Percentiles rank a stretch among this genome's conserved stretches.
These are phyloP conservation scores for Meriones unguiculatus DNA, from an alignment of 2,113 vertebrate species.

Conservation along the genomic window DNA sequence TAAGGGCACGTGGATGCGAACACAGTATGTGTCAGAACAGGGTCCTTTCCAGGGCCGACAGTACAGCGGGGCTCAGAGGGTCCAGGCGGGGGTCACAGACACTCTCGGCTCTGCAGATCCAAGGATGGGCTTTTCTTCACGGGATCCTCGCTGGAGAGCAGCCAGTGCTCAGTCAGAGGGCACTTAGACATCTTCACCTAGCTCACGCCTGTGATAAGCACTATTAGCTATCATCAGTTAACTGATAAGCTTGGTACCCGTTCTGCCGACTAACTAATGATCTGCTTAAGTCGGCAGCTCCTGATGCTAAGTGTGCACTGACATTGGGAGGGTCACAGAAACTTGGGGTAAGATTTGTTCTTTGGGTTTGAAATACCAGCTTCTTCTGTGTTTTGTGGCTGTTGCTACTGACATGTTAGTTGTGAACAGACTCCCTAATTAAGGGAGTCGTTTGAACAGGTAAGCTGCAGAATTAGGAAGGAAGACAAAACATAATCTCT, in stretches of 20 bases:
- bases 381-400: neutral
- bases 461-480: slow-evolving; percentile 20
- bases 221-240: neutral
- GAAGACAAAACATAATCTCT: neutral
- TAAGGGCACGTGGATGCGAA: neutral
- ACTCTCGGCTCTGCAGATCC: neutral
- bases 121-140: neutral
- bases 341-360: neutral
- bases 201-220: neutral
- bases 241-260: neutral
- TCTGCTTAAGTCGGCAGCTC: neutral
- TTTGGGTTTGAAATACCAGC: neutral
- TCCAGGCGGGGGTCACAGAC: neutral
- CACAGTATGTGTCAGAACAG: neutral
- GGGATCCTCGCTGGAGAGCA: neutral
- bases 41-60: neutral
- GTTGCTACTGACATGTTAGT: slow-evolving; percentile 34
- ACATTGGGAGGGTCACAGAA: neutral
- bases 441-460: slow-evolving; percentile 41
- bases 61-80: neutral
- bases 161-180: neutral
- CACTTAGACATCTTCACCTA: neutral
- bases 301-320: neutral
- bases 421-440: slow-evolving; percentile 18
- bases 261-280: slow-evolving; percentile 1